phyloP scores from a whole-genome alignment of 2,797 vertebrate genomes.

The Pempheris klunzingeri region DNA sequence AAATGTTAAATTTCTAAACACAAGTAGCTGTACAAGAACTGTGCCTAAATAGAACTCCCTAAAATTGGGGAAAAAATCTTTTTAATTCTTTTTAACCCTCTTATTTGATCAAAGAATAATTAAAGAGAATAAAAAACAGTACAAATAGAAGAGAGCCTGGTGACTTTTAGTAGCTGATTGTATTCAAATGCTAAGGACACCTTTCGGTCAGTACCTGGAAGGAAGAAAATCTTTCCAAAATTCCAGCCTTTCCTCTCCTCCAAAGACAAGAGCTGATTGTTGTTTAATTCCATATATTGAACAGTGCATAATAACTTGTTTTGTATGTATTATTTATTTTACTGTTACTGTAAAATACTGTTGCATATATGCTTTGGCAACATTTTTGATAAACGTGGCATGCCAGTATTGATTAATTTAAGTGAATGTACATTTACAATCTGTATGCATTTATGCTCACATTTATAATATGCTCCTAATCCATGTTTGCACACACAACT shows the following conservation, averaged over 20 bases:
- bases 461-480: slow-evolving; percentile 23
- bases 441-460: background rate
- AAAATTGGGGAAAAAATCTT: background rate
- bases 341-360: too few relatives aligned
- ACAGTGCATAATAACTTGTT: background rate
- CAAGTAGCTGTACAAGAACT: background rate
- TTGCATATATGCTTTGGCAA: background rate
- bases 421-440: background rate
- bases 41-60: background rate
- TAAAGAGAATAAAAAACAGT: background rate
- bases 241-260: background rate
- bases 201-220: background rate
- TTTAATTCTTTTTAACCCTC: too few relatives aligned
- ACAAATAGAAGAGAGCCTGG: background rate
- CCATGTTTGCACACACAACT: slow-evolving; percentile 9
- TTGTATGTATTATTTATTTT: background rate
- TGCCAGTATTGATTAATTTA: background rate
- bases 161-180: background rate
- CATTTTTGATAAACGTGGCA: background rate
- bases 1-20: background rate
- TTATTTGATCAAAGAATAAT: slow-evolving; percentile 6
- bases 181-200: background rate
- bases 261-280: background rate
- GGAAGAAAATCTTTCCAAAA: too few relatives aligned
- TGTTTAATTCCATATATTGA: background rate